Evolutionary conservation across 2,888 invertebrate genomes (phyloP).

Genomic region (Tinea pellionella): DNA sequence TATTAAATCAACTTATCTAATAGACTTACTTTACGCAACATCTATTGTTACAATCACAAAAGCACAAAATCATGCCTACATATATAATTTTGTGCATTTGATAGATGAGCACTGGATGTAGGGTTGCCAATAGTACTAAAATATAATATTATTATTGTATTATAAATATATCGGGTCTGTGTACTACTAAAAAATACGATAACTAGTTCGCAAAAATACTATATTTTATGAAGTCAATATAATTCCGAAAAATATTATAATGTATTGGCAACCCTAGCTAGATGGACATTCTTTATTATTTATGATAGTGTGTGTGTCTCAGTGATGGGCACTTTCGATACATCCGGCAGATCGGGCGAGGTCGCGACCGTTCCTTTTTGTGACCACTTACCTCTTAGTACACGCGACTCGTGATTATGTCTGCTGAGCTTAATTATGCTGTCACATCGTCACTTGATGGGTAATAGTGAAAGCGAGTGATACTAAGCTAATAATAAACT

Average conservation of each 20-base stretch:
- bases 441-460: constrained; percentile 62
- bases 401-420: constrained; percentile 58
- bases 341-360: constrained; percentile 57
- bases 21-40: background rate
- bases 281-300: background rate
- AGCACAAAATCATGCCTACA: background rate
- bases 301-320: constrained; percentile 15
- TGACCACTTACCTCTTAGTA: constrained; percentile 29
- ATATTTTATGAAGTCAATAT: no score
- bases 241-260: no score
- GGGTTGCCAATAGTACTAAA: no score
- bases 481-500: constrained; percentile 42
- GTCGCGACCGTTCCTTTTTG: constrained; percentile 61
- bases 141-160: no score
- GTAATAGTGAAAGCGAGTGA: constrained; percentile 59
- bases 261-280: no score
- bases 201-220: no score
- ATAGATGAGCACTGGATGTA: constrained; percentile 6
- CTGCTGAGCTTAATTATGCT: constrained; percentile 61
- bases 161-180: no score
- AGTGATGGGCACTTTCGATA: constrained; percentile 59
- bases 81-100: constrained; percentile 7
- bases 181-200: no score
- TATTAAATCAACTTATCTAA: constrained; percentile 10
- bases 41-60: background rate